These are phyloP conservation scores for Hiodon tergisus DNA, from an alignment of 2,113 vertebrate species.

Conservation along the genomic window DNA sequence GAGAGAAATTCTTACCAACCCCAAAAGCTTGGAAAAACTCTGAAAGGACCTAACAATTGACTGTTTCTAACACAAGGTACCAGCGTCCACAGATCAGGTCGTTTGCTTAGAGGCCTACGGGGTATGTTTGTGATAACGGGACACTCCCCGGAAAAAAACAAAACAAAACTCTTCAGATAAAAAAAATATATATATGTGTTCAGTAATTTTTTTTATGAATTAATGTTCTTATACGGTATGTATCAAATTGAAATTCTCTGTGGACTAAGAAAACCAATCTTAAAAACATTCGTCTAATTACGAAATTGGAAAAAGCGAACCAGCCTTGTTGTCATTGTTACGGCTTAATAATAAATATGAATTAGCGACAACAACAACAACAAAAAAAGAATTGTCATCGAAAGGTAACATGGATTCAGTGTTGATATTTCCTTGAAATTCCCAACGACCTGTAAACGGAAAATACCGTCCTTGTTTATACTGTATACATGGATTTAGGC, in stretches of 20 bases:
- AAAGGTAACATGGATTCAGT: conserved; percentile 36
- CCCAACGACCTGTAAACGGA: conserved; percentile 47
- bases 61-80: neutral
- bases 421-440: conserved; percentile 26
- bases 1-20: conserved; percentile 97
- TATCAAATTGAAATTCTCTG: conserved; percentile 28
- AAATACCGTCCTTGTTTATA: conserved; percentile 77
- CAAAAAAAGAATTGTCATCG: neutral
- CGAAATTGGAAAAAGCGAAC: neutral
- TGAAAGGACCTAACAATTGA: conserved; percentile 56
- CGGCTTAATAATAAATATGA: conserved; percentile 32
- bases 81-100: neutral
- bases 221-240: conserved; percentile 46
- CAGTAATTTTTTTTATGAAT: neutral
- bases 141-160: conserved; percentile 35
- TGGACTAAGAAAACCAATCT: conserved; percentile 27
- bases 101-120: conserved; percentile 38
- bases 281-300: neutral
- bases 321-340: conserved; percentile 27
- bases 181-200: neutral
- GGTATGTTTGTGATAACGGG: conserved; percentile 30
- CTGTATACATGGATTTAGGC: conserved; percentile 71
- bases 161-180: conserved; percentile 21
- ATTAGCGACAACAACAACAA: conserved; percentile 37
- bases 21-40: conserved; percentile 99